Base-by-base conservation (phyloP, 1,140 invertebrate genomes). In the Cheumatopsyche charites region DNA sequence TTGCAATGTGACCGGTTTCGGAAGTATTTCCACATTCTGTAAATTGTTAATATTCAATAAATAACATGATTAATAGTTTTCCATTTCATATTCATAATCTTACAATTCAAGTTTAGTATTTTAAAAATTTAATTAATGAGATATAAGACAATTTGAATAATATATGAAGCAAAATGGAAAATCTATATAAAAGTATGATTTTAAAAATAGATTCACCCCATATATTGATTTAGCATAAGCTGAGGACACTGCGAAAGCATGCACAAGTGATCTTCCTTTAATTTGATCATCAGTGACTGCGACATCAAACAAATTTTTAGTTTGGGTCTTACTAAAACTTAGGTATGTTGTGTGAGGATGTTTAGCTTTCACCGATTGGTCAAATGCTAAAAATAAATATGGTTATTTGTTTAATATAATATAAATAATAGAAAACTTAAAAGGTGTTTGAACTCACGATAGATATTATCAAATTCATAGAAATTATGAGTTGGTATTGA, bases 1-100 rank as follows among this genome's bases (percentile, higher is more conserved):
- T 78, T 96, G 94, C 9, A 95, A 79, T 26, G 89, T 88, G 55
- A 96, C 83, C n/a, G 94, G 94, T 78, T 91, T 87, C 13, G 91
- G 89, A 52, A 92, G 82, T 72, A 88, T 82, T 77, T 86, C 86
- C 1, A 90, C 85, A 77, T 89, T 81, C 88, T 90, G 80, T 73
- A 85, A n/a, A 85, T 66, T 77, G 13, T 42, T 12, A 42, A 63
- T 36, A 4, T 36, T 36, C 29, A 63, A 42, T 42, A 62, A 62
- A 15, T 5, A 4, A 19, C 17, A 9, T 52, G 15, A 19, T 19
- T 52, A 19, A 52, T 19, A 52, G 17, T 19, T 2, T 15, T 2
- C n/a, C 15, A 15, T 2, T n/a, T n/a, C n/a, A n/a, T n/a, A n/a
- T n/a, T n/a, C n/a, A n/a, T n/a, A n/a, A n/a, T n/a, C n/a, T n/a